Evolutionary conservation across 2,888 invertebrate species (phyloP).

Genomic region (Yponomeuta sedellus): DNA sequence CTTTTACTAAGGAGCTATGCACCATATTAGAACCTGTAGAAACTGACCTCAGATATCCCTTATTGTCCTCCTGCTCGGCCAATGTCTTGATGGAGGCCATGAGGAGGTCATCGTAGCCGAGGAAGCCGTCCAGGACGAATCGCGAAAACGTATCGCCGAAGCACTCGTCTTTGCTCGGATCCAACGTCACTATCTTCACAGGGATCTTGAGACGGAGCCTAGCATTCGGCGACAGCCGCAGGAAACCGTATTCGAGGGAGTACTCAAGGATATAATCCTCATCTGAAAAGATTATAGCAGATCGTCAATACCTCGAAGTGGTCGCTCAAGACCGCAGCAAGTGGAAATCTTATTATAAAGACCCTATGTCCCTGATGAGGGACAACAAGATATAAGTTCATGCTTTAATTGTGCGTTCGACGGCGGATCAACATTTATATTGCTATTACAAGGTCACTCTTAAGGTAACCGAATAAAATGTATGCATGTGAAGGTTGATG

Average conservation of each 20-base stretch:
- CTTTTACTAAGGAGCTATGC: no score
- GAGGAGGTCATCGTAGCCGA: constrained; percentile 97
- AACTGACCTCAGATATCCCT: constrained; percentile 89
- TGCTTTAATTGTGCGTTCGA: no score
- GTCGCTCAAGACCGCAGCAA: no score
- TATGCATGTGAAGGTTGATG: no score
- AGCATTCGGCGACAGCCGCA: constrained; percentile 91
- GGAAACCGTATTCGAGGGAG: constrained; percentile 96
- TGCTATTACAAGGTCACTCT: no score
- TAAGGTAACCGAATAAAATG: no score
- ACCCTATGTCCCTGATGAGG: no score
- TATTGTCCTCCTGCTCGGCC: constrained; percentile 97
- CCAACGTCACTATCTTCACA: constrained; percentile 89
- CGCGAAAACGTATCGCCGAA: constrained; percentile 96
- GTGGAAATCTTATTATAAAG: no score
- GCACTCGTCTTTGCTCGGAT: constrained; percentile 92
- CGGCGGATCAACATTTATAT: no score
- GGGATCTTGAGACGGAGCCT: constrained; percentile 93
- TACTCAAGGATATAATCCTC: constrained; percentile 99
- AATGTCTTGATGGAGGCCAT: constrained; percentile 97
- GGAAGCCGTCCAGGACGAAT: constrained; percentile 92
- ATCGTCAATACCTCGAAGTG: background rate
- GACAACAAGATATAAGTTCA: no score
- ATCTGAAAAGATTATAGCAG: constrained; percentile 66
- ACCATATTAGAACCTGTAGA: no score